Evolutionary conservation across 2,113 vertebrate genomes (phyloP).

Genomic region (Melanotaenia duboulayi): DNA sequence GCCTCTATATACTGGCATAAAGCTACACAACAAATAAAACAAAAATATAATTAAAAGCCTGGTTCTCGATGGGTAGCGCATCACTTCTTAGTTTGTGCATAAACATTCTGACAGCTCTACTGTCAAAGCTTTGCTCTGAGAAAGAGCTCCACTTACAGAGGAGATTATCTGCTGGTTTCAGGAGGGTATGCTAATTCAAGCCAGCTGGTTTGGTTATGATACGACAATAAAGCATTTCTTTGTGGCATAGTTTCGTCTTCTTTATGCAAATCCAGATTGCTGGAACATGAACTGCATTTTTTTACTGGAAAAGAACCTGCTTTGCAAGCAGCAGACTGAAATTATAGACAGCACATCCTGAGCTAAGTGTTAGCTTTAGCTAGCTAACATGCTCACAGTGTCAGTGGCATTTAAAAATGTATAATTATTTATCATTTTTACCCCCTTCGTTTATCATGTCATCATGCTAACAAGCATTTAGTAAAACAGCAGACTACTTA

Average conservation of each 20-base stretch:
- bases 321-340: not conserved
- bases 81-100: slow-evolving; percentile 66
- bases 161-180: slow-evolving; percentile 18
- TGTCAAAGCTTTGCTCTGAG: slow-evolving; percentile 5
- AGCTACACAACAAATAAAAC: slow-evolving; percentile 97
- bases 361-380: slow-evolving; percentile 13
- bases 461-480: not conserved
- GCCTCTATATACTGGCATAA: slow-evolving; percentile 99
- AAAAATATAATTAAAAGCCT: slow-evolving; percentile 87
- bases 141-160: slow-evolving; percentile 20
- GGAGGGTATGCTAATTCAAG: slow-evolving; percentile 32
- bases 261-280: slow-evolving; percentile 34
- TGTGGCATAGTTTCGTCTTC: slow-evolving; percentile 19
- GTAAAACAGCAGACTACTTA: too few relatives aligned
- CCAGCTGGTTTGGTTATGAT: slow-evolving; percentile 22
- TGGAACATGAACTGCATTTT: slow-evolving; percentile 15
- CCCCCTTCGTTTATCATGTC: not conserved
- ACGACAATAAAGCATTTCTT: slow-evolving; percentile 12
- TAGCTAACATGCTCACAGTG: slow-evolving; percentile 2
- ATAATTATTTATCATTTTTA: not conserved
- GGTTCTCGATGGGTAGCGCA: slow-evolving; percentile 63
- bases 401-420: not conserved
- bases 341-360: not conserved
- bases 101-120: slow-evolving; percentile 29
- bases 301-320: slow-evolving; percentile 5